Evolutionary conservation across 2,797 vertebrate genomes (phyloP).

Genomic region (Chromis chromis): DNA sequence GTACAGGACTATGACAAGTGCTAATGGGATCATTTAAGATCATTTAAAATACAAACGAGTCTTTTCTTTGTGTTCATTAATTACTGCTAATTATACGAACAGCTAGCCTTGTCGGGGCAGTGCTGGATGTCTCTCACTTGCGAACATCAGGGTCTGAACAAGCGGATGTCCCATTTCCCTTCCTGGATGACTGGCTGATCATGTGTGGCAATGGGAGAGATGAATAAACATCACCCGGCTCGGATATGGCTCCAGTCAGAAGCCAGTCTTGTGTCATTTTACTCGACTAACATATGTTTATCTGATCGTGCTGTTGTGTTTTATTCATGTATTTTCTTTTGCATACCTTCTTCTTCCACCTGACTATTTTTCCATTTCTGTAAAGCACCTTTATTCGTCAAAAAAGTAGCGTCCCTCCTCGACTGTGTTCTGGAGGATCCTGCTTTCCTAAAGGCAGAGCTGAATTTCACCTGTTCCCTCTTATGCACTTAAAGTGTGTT

Average conservation of each 20-base stretch:
- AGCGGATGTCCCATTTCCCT: conserved; percentile 60
- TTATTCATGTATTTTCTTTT: not conserved
- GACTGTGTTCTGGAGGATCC: not conserved
- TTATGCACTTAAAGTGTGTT: not conserved
- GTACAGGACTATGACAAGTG: conserved; percentile 98
- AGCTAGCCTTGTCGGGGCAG: conserved; percentile 91
- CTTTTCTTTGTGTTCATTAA: conserved; percentile 99
- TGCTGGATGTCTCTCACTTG: conserved; percentile 70
- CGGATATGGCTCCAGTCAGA: not conserved
- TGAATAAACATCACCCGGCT: conserved; percentile 38
- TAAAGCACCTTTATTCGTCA: not conserved
- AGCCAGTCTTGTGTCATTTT: not conserved
- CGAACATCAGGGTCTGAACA: conserved; percentile 67
- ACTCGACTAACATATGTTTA: not conserved
- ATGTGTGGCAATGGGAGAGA: conserved; percentile 32
- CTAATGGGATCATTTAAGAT: conserved; percentile 99
- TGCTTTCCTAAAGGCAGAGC: not conserved
- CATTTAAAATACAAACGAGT: conserved; percentile 99
- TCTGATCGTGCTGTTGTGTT: not conserved
- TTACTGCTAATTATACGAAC: conserved; percentile 99
- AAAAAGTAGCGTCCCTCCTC: too few species aligned
- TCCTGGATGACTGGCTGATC: conserved; percentile 49
- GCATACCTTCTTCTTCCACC: not conserved
- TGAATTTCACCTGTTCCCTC: conserved; percentile 4
- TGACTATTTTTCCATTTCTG: not conserved